These are phyloP conservation scores for Chironomus tepperi DNA, from an alignment of 1,140 invertebrate species.

Conservation along the genomic window DNA sequence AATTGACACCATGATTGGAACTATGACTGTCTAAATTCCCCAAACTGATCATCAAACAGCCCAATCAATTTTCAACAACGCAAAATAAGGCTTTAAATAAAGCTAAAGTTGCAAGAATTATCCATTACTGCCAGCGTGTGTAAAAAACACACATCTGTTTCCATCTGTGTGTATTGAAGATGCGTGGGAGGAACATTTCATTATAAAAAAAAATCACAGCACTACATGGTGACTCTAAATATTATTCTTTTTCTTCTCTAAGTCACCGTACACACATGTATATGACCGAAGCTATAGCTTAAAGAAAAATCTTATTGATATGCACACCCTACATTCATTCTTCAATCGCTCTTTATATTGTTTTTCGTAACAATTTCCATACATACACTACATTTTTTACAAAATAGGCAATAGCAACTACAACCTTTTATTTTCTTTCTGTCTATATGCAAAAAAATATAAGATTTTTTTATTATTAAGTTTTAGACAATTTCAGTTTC, in stretches of 20 bases:
- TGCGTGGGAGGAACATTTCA: neutral
- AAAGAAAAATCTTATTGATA: too few relatives aligned
- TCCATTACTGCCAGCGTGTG: neutral
- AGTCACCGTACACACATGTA: neutral
- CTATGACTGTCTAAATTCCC: too few relatives aligned
- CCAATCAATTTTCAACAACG: too few relatives aligned
- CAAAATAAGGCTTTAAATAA: neutral
- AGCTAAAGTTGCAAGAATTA: conserved; percentile 7
- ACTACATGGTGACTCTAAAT: conserved; percentile 1
- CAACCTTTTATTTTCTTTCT: neutral
- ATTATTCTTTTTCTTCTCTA: neutral
- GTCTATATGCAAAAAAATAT: neutral
- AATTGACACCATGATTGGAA: too few relatives aligned
- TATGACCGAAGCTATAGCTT: too few relatives aligned
- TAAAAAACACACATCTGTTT: neutral
- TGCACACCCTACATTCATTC: neutral
- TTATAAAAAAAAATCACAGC: neutral
- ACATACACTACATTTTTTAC: neutral
- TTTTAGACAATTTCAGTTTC: conserved; percentile 9
- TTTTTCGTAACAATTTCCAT: conserved; percentile 11
- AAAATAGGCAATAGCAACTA: conserved; percentile 18
- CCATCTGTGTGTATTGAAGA: neutral
- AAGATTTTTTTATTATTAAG: neutral
- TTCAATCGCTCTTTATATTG: neutral
- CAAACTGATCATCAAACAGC: too few relatives aligned